Evolutionary conservation across 2,797 vertebrate species (phyloP).

Genomic region (Sebastes itinus): DNA sequence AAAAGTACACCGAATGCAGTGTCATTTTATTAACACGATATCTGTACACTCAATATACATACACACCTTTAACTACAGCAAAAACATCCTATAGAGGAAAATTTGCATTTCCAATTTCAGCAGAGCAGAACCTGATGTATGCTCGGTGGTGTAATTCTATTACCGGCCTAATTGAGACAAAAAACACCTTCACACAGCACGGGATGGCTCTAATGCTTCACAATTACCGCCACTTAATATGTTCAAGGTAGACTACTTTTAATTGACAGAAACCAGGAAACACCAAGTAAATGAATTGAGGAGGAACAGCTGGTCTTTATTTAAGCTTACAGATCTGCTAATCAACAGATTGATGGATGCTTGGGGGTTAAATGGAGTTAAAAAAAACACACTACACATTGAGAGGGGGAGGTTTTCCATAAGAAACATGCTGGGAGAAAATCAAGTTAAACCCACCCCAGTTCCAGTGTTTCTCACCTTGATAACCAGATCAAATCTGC

Average conservation of each 20-base stretch:
- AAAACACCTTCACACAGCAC: constrained; percentile 14
- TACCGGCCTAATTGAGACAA: constrained; percentile 43
- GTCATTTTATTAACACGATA: background rate
- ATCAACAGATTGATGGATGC: constrained; percentile 11
- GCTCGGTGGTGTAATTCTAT: constrained; percentile 33
- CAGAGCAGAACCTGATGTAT: constrained; percentile 12
- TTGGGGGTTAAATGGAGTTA: background rate
- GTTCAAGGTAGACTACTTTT: background rate
- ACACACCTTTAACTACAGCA: background rate
- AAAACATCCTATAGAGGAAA: background rate
- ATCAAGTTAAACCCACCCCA: background rate
- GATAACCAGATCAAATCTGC: constrained; percentile 97
- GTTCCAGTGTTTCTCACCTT: constrained; percentile 86
- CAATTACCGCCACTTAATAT: constrained; percentile 32
- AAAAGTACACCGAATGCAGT: background rate
- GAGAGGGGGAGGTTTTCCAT: background rate
- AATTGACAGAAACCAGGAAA: constrained; percentile 9
- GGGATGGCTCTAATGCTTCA: background rate
- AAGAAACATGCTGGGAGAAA: background rate
- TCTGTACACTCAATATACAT: background rate
- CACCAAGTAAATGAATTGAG: background rate
- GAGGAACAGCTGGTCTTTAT: constrained; percentile 1
- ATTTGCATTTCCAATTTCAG: constrained; percentile 5
- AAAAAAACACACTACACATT: background rate
- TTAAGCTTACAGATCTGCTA: background rate